Base-by-base conservation (phyloP, 2,888 invertebrate species). In the Eristalis tenax region DNA sequence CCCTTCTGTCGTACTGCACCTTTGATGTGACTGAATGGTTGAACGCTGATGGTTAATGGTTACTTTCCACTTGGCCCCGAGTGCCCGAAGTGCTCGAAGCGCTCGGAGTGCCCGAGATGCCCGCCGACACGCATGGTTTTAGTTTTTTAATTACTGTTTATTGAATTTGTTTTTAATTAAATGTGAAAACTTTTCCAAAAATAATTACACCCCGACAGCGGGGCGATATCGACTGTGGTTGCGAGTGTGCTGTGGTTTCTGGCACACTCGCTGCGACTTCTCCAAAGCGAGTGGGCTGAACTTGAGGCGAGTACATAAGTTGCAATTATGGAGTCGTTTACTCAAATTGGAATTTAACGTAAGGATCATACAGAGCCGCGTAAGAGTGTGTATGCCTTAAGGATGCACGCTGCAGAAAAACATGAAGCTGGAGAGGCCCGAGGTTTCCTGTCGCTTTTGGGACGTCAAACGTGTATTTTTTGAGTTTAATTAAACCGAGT, bases 61-160 rank as follows among this genome's bases (percentile, higher is more conserved):
- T 83, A 79, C 63, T 68, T 71, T 71, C 68, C 50, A 15, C 32
- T 56, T 22, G 32, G 65, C 23, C 6, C 28, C 18, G 43, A 43
- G 43, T 43, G 43, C 43, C 43, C 43, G 43, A 43, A 43, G 43
- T 43, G n/a, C 43, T n/a, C 43, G 0, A 4, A 43, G 43, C 5
- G n/a, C 43, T 8, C 43, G 43, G 8, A n/a, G 43, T 43, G 43
- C 43, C 43, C 43, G 43, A 43, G 43, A n/a, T n/a, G 43, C 18
- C 50, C n/a, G 50, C 50, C 50, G 18, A 13, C 59, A 74, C 82
- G 73, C 73, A 79, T 83, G 83, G 65, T 83, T 87, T 87, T 87
- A 87, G 87, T 87, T 87, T 87, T 32, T 80, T 87, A 87, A 87
- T 87, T 87, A 83, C 75, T 83, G 83, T 87, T 87, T 87, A 87